A percentile compares a stretch with the other conserved stretches of the same genome.
These are phyloP conservation scores for Drosophila nikananu DNA, from an alignment of 1,140 invertebrate genomes.

Conservation along the genomic window DNA sequence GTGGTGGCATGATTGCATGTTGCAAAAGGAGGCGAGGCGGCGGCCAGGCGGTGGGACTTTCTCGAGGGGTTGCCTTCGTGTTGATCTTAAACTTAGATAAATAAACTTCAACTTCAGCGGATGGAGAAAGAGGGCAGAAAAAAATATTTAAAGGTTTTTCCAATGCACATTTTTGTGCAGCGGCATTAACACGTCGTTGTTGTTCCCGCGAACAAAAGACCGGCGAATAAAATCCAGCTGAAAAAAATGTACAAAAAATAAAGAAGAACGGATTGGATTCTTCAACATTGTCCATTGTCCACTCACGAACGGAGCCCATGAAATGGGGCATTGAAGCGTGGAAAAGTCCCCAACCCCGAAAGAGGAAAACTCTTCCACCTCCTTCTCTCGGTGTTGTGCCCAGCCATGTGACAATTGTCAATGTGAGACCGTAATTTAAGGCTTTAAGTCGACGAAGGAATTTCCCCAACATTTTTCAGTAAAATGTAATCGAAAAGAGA, in stretches of 20 bases:
- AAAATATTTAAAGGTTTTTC: constrained; percentile 57
- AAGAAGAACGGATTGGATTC: constrained; percentile 34
- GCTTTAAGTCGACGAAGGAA: constrained; percentile 39
- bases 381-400: constrained; percentile 6
- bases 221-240: constrained; percentile 24
- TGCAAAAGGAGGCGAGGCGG: constrained; percentile 20
- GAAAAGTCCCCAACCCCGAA: constrained; percentile 18
- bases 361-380: background rate
- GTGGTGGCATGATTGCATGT: constrained; percentile 77
- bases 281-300: constrained; percentile 61
- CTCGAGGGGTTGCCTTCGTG: constrained; percentile 65
- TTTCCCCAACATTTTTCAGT: constrained; percentile 21
- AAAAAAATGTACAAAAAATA: constrained; percentile 17
- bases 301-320: constrained; percentile 41
- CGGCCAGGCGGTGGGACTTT: constrained; percentile 22
- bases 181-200: constrained; percentile 72
- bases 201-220: constrained; percentile 54
- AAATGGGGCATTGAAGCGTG: constrained; percentile 67
- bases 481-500: constrained; percentile 46
- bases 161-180: constrained; percentile 71
- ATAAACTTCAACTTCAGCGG: constrained; percentile 69
- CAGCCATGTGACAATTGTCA: constrained; percentile 75
- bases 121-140: constrained; percentile 5
- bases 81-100: constrained; percentile 81
- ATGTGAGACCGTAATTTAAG: constrained; percentile 73